These are phyloP conservation scores for Cremastinae sp. DNA, from an alignment of 2,888 invertebrate species.

Conservation along the genomic window DNA sequence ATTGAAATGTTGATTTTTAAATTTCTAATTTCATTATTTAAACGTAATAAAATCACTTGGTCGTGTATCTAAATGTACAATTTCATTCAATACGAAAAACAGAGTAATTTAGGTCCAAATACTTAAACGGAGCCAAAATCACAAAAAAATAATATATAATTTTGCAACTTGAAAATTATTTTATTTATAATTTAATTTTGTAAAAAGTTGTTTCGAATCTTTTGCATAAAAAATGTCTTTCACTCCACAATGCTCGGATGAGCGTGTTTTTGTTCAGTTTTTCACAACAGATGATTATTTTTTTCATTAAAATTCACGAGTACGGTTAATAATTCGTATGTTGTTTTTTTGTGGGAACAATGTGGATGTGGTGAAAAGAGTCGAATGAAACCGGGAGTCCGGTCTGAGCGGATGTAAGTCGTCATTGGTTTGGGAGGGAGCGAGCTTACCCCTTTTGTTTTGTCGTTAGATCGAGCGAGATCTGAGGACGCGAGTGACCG, in stretches of 20 bases:
- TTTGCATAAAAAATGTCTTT: too few species aligned
- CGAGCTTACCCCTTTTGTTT: conserved; percentile 35
- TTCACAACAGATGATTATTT: too few species aligned
- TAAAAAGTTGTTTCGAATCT: too few species aligned
- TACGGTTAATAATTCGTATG: not conserved
- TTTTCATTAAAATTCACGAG: too few species aligned
- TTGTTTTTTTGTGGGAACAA: conserved; percentile 42
- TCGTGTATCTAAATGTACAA: not conserved
- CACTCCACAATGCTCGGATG: too few species aligned
- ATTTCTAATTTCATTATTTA: not conserved
- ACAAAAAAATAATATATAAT: not conserved
- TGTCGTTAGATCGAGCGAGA: conserved; percentile 29
- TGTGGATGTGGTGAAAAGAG: conserved; percentile 29
- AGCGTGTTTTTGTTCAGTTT: too few species aligned
- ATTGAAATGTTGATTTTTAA: not conserved
- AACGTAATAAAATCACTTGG: not conserved
- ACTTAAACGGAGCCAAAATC: not conserved
- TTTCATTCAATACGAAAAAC: not conserved
- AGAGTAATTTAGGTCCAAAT: not conserved
- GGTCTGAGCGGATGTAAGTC: conserved; percentile 55
- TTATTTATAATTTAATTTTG: too few species aligned
- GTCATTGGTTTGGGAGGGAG: conserved; percentile 47
- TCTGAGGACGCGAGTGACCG: conserved; percentile 11
- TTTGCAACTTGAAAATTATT: too few species aligned
- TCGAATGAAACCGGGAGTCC: conserved; percentile 53